These are phyloP conservation scores for Reticulitermes lucifugus DNA, from an alignment of 2,888 invertebrate species.

Conservation along the genomic window DNA sequence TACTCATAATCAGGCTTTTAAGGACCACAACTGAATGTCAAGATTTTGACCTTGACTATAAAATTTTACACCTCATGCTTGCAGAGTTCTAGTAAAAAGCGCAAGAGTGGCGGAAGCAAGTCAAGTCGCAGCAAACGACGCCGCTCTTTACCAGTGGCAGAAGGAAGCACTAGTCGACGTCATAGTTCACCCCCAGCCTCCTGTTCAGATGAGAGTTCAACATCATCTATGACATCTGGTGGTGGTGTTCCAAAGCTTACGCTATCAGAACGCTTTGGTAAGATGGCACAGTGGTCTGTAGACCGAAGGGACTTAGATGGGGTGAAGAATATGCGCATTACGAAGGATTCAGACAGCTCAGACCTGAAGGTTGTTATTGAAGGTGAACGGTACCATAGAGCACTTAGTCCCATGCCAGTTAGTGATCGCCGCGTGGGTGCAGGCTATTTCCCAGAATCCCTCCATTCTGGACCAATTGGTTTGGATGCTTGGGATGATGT, in stretches of 20 bases:
- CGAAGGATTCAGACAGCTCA: slow-evolving; percentile 72
- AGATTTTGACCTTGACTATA: neutral
- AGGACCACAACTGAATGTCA: neutral
- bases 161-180: slow-evolving; percentile 40
- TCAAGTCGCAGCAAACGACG: slow-evolving; percentile 38
- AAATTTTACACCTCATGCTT: neutral
- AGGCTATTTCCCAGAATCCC: slow-evolving; percentile 84
- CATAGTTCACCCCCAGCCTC: slow-evolving; percentile 60
- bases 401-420: slow-evolving; percentile 49
- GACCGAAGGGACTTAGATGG: slow-evolving; percentile 88
- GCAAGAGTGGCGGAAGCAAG: slow-evolving; percentile 45
- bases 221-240: slow-evolving; percentile 70
- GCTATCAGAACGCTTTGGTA: slow-evolving; percentile 87
- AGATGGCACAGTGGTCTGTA: slow-evolving; percentile 92
- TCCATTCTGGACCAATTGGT: slow-evolving; percentile 78
- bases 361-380: slow-evolving; percentile 68
- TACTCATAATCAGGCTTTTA: neutral
- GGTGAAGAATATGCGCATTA: slow-evolving; percentile 86
- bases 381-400: slow-evolving; percentile 51
- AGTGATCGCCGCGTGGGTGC: slow-evolving; percentile 56
- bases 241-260: slow-evolving; percentile 75
- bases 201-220: slow-evolving; percentile 70
- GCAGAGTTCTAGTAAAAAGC: slow-evolving; percentile 39
- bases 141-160: slow-evolving; percentile 25
- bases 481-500: slow-evolving; percentile 90